Percentiles rank a stretch among this genome's conserved stretches.
Evolutionary conservation across 2,888 invertebrate species (phyloP).

Genomic region (Hoplodrina blanda): DNA sequence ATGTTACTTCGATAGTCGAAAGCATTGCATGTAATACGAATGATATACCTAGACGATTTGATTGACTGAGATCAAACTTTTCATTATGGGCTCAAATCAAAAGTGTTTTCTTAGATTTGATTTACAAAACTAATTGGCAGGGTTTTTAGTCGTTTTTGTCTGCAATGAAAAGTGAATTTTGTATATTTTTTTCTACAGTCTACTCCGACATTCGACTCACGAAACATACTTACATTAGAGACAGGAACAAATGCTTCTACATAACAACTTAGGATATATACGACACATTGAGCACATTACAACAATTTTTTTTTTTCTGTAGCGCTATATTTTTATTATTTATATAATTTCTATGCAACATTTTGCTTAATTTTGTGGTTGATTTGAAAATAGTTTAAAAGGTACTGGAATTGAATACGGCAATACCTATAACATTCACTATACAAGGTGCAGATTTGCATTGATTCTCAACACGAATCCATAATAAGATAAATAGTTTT

Average conservation of each 20-base stretch:
- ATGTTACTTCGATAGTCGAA: constrained; percentile 75
- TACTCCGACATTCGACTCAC: constrained; percentile 70
- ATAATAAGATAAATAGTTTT: too few species aligned
- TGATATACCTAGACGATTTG: constrained; percentile 68
- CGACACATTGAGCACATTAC: constrained; percentile 75
- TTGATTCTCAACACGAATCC: too few species aligned
- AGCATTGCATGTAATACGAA: constrained; percentile 81
- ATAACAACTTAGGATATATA: constrained; percentile 68
- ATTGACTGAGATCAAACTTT: constrained; percentile 76
- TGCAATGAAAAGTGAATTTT: constrained; percentile 83
- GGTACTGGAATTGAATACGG: constrained; percentile 18
- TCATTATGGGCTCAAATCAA: constrained; percentile 81
- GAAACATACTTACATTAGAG: constrained; percentile 62
- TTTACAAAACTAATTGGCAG: constrained; percentile 75
- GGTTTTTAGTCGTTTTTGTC: constrained; percentile 72
- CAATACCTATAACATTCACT: not conserved
- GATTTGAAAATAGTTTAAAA: constrained; percentile 46
- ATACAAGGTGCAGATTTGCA: not conserved
- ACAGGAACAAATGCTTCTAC: constrained; percentile 66
- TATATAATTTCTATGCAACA: constrained; percentile 45
- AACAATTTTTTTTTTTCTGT: constrained; percentile 74
- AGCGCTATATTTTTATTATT: constrained; percentile 66
- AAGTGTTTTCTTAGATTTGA: constrained; percentile 65
- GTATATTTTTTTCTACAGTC: constrained; percentile 71
- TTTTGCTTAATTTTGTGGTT: constrained; percentile 29